These are phyloP conservation scores for Argya squamiceps DNA, from an alignment of 2,797 vertebrate species.

Conservation along the genomic window DNA sequence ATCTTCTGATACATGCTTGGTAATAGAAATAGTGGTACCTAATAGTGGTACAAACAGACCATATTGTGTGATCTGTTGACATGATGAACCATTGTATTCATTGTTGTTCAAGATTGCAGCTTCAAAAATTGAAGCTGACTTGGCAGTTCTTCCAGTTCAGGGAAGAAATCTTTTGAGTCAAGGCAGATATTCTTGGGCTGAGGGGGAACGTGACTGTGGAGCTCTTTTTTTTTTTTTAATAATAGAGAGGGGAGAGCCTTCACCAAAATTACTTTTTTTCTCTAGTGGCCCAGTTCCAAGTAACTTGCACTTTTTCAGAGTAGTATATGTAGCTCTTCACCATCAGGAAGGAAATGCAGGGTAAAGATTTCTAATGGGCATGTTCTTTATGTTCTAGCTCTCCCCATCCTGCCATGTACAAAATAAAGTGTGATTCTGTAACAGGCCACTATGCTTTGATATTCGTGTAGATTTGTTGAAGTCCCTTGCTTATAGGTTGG, in stretches of 20 bases:
- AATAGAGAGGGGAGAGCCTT: not conserved
- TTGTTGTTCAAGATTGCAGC: not conserved
- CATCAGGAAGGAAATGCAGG: not conserved
- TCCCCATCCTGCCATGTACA: accelerated
- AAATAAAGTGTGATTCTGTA: not conserved
- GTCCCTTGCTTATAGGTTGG: not conserved
- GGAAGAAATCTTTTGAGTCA: not conserved
- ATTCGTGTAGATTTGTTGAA: not conserved
- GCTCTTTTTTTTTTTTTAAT: not conserved
- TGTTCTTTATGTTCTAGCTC: not conserved
- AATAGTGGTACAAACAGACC: not conserved
- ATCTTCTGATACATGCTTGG: not conserved
- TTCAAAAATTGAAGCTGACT: not conserved
- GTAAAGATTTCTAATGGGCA: accelerated
- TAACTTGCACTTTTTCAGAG: not conserved
- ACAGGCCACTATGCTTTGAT: not conserved
- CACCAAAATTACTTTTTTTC: accelerated
- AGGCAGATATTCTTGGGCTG: not conserved
- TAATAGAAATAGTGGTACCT: not conserved
- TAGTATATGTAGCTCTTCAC: not conserved
- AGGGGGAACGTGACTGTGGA: not conserved
- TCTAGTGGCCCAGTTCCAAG: not conserved
- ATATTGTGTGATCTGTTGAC: not conserved
- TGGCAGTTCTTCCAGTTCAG: not conserved
- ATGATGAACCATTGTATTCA: not conserved